Evolutionary conservation across 2,797 vertebrate genomes (phyloP), one percentile per base, ranked within the genome.

Genomic region (Megaceryle alcyon): DNA sequence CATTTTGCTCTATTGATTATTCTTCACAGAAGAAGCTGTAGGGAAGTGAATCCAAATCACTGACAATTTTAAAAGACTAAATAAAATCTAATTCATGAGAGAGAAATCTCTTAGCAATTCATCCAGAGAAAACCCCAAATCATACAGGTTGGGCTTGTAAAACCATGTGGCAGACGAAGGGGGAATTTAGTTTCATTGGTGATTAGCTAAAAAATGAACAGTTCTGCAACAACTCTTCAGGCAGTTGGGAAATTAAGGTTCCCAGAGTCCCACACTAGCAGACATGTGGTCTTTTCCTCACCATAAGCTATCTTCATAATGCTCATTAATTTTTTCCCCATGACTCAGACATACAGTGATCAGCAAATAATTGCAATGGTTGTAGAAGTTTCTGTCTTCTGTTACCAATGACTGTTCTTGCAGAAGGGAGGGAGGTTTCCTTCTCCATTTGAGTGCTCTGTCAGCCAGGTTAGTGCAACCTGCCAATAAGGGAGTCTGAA

Each of bases 1-100:
- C 4, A 83, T 92, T 95, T 90, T 3, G 3, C 54, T 78, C n/a
- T 81, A 90, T 92, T 88, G 91, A 95, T 83, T 91, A 64, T 26
- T 75, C 72, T 88, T 86, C 79, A 46, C 43, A 83, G 76, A 80
- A 83, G 23, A 83, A 90, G 46, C 39, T 69, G n/a, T 29, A 83
- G 63, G 46, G 59, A 37, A 81, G 19, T 81, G 59, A 92, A 88
- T 92, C 94, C 69, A 93, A 92, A 94, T 71, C n/a, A 54, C 39
- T 75, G 26, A 28, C 33, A 57, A 78, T 88, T 95, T 78, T 61
- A 75, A 75, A 39, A 92, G 29, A 33, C 17, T 17, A 75, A 65
- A 70, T 82, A 71, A 93, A 91, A 87, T 41, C 57, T 51, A 43
- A 80, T 72, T 85, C 57, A 39, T 68, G 59, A n/a, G 16, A 46